Evolutionary conservation across 1,140 invertebrate genomes (phyloP).

Genomic region (Schlechtendalia chinensis): DNA sequence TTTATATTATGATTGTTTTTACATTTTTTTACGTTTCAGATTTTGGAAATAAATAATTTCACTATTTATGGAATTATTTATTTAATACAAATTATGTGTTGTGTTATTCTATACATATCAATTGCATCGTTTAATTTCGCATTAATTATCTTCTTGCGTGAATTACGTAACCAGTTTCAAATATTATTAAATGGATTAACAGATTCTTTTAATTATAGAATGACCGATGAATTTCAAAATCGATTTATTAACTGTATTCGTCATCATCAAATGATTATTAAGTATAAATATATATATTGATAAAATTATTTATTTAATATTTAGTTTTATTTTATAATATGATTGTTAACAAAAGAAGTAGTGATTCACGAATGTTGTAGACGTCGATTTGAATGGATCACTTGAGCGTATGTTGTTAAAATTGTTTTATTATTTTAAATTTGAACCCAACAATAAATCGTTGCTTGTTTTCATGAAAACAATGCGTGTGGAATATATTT

Average conservation of each 20-base stretch:
- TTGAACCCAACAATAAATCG: too few relatives aligned
- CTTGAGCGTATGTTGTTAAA: neutral
- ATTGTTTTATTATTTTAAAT: neutral
- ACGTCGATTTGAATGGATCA: neutral
- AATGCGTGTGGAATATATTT: too few relatives aligned
- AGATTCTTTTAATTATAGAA: constrained; percentile 2
- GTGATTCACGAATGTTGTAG: neutral
- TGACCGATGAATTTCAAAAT: neutral
- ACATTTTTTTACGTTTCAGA: neutral
- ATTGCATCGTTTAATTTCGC: neutral
- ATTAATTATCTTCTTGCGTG: neutral
- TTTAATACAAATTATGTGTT: neutral
- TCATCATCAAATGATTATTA: constrained; percentile 33
- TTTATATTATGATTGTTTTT: too few relatives aligned
- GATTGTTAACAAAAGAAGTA: neutral
- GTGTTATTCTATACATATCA: neutral
- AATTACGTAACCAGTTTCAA: neutral
- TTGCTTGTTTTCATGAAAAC: too few relatives aligned
- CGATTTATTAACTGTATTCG: constrained; percentile 17
- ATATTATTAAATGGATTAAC: neutral
- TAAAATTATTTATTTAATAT: too few relatives aligned
- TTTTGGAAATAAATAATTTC: neutral
- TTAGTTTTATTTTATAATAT: too few relatives aligned
- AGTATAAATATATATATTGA: neutral
- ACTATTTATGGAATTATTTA: neutral